phyloP scores from a whole-genome alignment of 1,140 invertebrate genomes.

The Ctenoplectra terminalis region DNA sequence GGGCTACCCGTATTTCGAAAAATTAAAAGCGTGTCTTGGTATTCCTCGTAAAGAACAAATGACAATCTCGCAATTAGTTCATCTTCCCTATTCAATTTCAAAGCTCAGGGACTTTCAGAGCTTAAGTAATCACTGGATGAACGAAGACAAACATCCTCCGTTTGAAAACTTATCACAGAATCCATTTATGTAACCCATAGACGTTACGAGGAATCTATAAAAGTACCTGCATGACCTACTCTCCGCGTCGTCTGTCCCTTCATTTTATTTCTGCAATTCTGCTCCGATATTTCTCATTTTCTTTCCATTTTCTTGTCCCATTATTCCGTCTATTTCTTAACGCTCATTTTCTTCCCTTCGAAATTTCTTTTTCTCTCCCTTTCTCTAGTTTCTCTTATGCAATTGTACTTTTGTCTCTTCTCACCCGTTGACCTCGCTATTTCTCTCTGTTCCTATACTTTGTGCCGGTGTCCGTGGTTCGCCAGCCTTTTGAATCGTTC shows the following conservation, averaged over 20 bases:
- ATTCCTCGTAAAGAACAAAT: too few relatives aligned
- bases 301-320: background rate
- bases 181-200: background rate
- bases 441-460: too few relatives aligned
- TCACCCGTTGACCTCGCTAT: background rate
- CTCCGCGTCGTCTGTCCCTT: too few relatives aligned
- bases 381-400: background rate
- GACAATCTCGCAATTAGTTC: too few relatives aligned
- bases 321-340: background rate
- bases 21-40: too few relatives aligned
- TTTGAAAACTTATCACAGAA: too few relatives aligned
- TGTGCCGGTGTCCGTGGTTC: background rate
- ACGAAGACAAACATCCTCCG: too few relatives aligned
- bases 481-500: background rate
- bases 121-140: too few relatives aligned
- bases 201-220: background rate
- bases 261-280: background rate
- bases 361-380: background rate
- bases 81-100: too few relatives aligned
- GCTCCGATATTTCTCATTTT: background rate
- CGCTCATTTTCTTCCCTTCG: background rate
- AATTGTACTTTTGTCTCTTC: background rate
- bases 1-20: too few relatives aligned
- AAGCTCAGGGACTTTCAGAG: too few relatives aligned
- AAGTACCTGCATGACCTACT: too few relatives aligned